phyloP scores from a whole-genome alignment of 2,888 invertebrate genomes.

The Epistrophe grossulariae region DNA sequence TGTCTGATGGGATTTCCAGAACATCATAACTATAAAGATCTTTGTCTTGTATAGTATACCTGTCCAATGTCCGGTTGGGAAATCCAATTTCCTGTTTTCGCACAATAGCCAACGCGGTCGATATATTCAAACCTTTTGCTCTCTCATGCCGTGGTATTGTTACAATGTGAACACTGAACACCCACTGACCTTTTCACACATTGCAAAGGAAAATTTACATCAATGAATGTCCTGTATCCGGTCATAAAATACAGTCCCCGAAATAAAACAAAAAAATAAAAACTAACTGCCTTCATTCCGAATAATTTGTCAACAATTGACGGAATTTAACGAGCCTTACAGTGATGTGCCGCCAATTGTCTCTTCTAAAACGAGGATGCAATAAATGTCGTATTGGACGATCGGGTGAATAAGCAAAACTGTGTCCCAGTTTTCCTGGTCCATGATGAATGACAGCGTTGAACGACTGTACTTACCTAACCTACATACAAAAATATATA shows the following conservation, averaged over 20 bases:
- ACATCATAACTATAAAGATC: conserved; percentile 22
- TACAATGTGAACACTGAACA: conserved; percentile 7
- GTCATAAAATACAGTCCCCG: conserved; percentile 50
- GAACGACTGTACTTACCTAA: conserved; percentile 4
- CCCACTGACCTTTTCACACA: conserved; percentile 54
- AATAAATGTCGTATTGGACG: conserved; percentile 45
- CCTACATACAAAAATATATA: not conserved
- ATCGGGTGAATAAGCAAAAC: conserved; percentile 35
- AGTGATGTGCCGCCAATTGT: conserved; percentile 70
- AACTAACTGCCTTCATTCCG: conserved; percentile 49
- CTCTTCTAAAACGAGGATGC: conserved; percentile 37
- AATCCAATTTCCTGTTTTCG: conserved; percentile 38
- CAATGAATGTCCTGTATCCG: conserved; percentile 49
- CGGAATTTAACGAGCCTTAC: conserved; percentile 69
- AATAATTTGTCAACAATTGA: conserved; percentile 67
- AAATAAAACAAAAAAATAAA: conserved; percentile 6
- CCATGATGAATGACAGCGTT: conserved; percentile 42
- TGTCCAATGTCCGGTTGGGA: conserved; percentile 63
- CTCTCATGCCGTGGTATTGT: conserved; percentile 30
- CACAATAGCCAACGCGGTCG: conserved; percentile 30
- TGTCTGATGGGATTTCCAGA: conserved; percentile 9
- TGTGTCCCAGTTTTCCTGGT: conserved; percentile 36
- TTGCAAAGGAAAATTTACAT: conserved; percentile 17
- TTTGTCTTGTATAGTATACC: conserved; percentile 39
- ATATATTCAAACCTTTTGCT: conserved; percentile 36